A percentile compares a stretch with the other conserved stretches of the same genome.
These are phyloP conservation scores for Neosilurus hyrtlii DNA, from an alignment of 2,797 vertebrate species.

Conservation along the genomic window DNA sequence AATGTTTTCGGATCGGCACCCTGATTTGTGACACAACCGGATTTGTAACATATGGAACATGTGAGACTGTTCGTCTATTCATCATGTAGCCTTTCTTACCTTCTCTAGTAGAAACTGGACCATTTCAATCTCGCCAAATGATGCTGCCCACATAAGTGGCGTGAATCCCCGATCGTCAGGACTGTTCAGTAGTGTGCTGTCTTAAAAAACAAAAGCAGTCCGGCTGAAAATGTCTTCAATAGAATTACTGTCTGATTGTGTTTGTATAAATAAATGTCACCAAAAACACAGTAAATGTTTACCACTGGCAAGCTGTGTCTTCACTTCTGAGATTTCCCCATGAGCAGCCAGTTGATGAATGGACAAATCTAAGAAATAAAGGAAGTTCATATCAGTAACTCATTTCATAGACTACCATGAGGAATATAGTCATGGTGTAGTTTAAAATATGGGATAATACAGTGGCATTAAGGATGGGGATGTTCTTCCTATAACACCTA, in stretches of 20 bases:
- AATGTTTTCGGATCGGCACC: constrained; percentile 85
- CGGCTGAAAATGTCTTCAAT: neutral
- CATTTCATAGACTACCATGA: neutral
- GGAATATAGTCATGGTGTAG: neutral
- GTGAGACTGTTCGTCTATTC: neutral
- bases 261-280: neutral
- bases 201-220: constrained; percentile 62
- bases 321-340: constrained; percentile 86
- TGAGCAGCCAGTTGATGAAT: constrained; percentile 94
- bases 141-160: constrained; percentile 93
- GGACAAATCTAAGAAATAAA: constrained; percentile 77
- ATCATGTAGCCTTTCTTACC: constrained; percentile 64
- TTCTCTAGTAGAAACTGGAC: constrained; percentile 86
- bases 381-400: constrained; percentile 12
- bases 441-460: neutral
- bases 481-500: neutral
- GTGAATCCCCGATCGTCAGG: constrained; percentile 91
- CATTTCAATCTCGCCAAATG: constrained; percentile 89
- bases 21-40: constrained; percentile 64
- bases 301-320: constrained; percentile 85
- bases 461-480: neutral
- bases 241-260: neutral
- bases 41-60: neutral
- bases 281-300: constrained; percentile 29
- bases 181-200: constrained; percentile 81